Evolutionary conservation across 2,888 invertebrate species (phyloP), one percentile per base, ranked within the genome.

Genomic region (Macrophya alboannulata): DNA sequence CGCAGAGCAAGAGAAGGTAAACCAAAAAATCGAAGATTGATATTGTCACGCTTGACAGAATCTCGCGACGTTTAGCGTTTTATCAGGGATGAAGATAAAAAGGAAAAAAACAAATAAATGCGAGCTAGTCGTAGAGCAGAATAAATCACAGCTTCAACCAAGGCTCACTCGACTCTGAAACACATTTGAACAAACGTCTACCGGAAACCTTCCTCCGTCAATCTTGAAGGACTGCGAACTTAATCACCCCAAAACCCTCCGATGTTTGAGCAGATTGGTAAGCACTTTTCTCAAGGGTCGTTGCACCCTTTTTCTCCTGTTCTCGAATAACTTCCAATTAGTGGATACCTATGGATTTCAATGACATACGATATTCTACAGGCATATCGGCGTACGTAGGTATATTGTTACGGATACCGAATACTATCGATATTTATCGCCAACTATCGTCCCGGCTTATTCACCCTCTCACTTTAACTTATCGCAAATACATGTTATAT

Each of bases 281-380:
- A 77, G 37, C 37, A 55, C 51, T 77, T 51, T 51, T 77, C 48
- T n/a, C 17, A 31, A 55, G 77, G 77, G 9, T 77, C n/a, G 51
- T 55, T 48, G 55, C 37, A 55, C 77, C 31, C 25, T n/a, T 31
- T 25, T 31, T 31, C 31, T 43, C 21, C 0, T 74, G 72, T 45
- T n/a, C n/a, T 51, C 25, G 17, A 77, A 43, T 51, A 25, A 77
- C 51, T 48, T 77, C 55, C 55, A 77, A 77, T 77, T 77, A 77
- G 55, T 37, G 55, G 31, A 37, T 51, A 37, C 48, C 48, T 51
- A 51, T 31, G 15, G 48, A 77, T 51, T 45, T 48, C 55, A 37
- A 77, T 43, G 45, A 74, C 43, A 45, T 45, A 74, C 5, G 74
- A 74, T 74, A 45, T 21, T 25, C 25, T 45, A 43, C 45, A 43